phyloP scores from a whole-genome alignment of 2,888 invertebrate genomes.

The Cantharis lateralis region DNA sequence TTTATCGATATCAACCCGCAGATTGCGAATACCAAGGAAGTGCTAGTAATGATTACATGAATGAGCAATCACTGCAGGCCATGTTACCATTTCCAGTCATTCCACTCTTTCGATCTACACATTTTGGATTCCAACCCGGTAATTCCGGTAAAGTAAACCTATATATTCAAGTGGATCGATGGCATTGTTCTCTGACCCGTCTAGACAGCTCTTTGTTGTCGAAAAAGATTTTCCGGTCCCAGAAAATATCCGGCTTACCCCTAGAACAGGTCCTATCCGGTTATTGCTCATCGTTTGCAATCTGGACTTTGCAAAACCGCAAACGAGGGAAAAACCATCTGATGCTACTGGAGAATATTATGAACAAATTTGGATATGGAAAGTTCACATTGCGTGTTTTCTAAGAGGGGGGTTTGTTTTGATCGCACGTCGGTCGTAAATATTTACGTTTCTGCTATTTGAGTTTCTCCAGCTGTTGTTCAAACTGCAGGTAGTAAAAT shows the following conservation, averaged over 20 bases:
- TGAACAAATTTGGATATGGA: not conserved
- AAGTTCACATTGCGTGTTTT: not conserved
- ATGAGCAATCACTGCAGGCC: not conserved
- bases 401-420: not conserved
- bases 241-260: too few relatives aligned
- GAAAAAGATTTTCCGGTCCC: not conserved
- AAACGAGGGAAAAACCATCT: not conserved
- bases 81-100: not conserved
- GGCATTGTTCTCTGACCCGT: not conserved
- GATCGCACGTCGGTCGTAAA: not conserved
- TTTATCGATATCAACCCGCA: not conserved
- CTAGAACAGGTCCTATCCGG: too few relatives aligned
- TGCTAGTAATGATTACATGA: not conserved
- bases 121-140: not conserved
- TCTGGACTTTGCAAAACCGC: not conserved
- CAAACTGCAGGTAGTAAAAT: not conserved
- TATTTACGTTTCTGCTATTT: not conserved
- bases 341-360: not conserved
- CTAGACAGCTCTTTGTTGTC: not conserved
- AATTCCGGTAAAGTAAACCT: not conserved
- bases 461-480: not conserved
- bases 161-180: not conserved
- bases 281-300: too few relatives aligned
- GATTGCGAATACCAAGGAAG: not conserved
- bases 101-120: not conserved